phyloP scores from a whole-genome alignment of 2,888 invertebrate species.

The Spodoptera picta region DNA sequence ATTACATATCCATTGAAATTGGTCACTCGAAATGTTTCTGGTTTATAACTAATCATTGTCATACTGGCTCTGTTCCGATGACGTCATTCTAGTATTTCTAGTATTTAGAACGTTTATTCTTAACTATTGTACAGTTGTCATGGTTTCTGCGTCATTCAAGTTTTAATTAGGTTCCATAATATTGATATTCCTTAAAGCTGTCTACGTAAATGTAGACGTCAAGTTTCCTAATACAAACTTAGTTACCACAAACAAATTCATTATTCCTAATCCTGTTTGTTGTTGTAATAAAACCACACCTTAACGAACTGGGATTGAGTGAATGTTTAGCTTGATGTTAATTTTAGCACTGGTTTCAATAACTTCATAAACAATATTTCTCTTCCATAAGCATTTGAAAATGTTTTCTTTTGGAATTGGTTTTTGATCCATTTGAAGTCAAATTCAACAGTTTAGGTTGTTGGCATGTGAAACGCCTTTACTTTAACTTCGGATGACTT shows the following conservation, averaged over 20 bases:
- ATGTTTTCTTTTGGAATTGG: not conserved
- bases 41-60: slow-evolving; percentile 25
- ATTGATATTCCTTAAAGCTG: not conserved
- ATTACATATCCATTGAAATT: slow-evolving; percentile 27
- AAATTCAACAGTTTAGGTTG: no score
- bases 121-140: slow-evolving; percentile 7
- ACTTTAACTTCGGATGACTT: no score
- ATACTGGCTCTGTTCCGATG: slow-evolving; percentile 23
- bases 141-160: slow-evolving; percentile 11
- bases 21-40: slow-evolving; percentile 16
- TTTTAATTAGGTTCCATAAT: not conserved
- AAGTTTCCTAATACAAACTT: not conserved
- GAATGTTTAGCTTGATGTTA: not conserved
- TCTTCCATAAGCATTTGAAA: not conserved
- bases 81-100: slow-evolving; percentile 35
- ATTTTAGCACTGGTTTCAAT: not conserved
- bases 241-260: not conserved
- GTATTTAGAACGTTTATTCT: slow-evolving; percentile 12
- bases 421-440: no score
- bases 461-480: no score
- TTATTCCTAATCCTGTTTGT: slow-evolving; percentile 2
- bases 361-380: not conserved
- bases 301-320: not conserved
- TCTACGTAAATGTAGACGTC: slow-evolving; percentile 3
- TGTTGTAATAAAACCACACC: not conserved